Base-by-base conservation (phyloP, 2,113 vertebrate genomes). In the Scomber japonicus region DNA sequence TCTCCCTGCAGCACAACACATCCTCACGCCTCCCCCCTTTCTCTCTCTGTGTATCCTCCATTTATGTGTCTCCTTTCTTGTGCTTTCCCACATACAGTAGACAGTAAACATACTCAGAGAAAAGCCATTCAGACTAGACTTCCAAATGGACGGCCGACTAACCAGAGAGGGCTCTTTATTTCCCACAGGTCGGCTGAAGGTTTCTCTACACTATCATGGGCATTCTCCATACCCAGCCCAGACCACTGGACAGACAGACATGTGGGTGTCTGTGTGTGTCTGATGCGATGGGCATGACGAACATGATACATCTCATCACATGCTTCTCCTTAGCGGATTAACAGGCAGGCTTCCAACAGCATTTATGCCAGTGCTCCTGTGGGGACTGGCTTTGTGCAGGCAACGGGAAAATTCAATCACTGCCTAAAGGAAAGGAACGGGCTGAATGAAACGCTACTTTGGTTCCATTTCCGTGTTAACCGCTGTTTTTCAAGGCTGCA, bases 281-380 rank as follows among this genome's bases (percentile, higher is more conserved):
- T 85, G 84, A 86, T 82, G 88, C 84, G 63, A 82, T 50, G 53
- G 84, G 86, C 91, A 90, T 94, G 91, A 93, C 91, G 62, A 87
- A 92, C 93, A 91, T 88, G 91, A 93, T 92, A 92, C 92, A 92
- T 91, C 89, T 91, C 91, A 92, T 94, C 92, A 91, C 89, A 93
- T 91, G 93, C 89, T 90, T 93, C 90, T 93, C 88, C 89, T 92
- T 90, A 93, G 91, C 55, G 91, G 91, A 93, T 93, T 93, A 93
- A 90, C 86, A 85, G 81, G 81, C 90, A 76, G 75, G 70, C 85
- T 87, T 92, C 86, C 82, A 88, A 75, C 85, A 55, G 80, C 73
- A 76, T 90, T 90, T 88, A 81, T 91, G 73, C 84, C 88, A 72
- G 16, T 45, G 79, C 86, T 92, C 89, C 91, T 90, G 85, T 85